phyloP scores from a whole-genome alignment of 2,888 invertebrate genomes.

The Dascillus cervinus region DNA sequence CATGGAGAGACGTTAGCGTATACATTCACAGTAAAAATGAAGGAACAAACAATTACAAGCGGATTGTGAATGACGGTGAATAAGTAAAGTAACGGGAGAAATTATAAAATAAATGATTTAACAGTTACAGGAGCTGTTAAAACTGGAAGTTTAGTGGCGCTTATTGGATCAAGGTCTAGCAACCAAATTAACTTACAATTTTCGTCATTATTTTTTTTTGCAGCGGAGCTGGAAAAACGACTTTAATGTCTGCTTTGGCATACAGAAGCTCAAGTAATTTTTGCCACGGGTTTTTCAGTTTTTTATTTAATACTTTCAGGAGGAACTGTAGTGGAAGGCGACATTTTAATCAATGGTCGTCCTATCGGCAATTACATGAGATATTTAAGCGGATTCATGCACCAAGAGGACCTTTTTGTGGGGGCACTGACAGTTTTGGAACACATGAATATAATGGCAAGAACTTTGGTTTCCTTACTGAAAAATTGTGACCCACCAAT shows the following conservation, averaged over 20 bases:
- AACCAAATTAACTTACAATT: too few relatives aligned
- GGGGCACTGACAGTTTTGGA: constrained; percentile 79
- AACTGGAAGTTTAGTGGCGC: constrained; percentile 72
- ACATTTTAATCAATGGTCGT: constrained; percentile 71
- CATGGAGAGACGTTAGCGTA: constrained; percentile 73
- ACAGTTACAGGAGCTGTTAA: constrained; percentile 72
- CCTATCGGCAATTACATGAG: constrained; percentile 69
- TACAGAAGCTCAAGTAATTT: constrained; percentile 63
- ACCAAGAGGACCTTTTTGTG: constrained; percentile 86
- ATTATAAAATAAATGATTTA: constrained; percentile 25
- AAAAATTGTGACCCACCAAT: constrained; percentile 7
- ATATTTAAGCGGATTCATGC: constrained; percentile 78
- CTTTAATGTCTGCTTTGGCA: constrained; percentile 77
- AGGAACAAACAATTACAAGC: constrained; percentile 50
- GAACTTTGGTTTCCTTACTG: constrained; percentile 7
- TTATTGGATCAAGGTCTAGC: constrained; percentile 76
- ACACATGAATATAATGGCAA: constrained; percentile 81
- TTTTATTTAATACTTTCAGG: constrained; percentile 40
- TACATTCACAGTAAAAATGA: constrained; percentile 48
- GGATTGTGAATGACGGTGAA: constrained; percentile 69
- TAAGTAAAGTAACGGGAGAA: too few relatives aligned
- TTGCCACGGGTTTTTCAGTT: not conserved
- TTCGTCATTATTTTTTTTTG: too few relatives aligned
- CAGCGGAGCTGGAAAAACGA: constrained; percentile 87
- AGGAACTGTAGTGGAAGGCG: constrained; percentile 66